Percentiles rank a stretch among this genome's conserved stretches.
These are phyloP conservation scores for Teleiodes luculella DNA, from an alignment of 2,888 invertebrate genomes.

Conservation along the genomic window DNA sequence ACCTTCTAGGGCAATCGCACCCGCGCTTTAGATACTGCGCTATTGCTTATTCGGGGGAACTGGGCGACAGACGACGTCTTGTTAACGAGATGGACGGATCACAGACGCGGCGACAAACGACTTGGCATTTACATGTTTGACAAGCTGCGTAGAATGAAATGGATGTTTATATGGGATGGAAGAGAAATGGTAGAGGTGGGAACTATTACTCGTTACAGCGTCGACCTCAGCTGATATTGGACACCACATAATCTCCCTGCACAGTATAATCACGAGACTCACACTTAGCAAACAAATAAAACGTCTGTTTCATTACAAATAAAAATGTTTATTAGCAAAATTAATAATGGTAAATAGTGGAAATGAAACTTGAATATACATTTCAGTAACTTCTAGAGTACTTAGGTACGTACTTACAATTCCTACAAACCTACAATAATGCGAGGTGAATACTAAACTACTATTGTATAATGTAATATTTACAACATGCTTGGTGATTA, in stretches of 20 bases:
- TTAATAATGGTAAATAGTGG: background rate
- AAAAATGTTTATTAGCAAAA: background rate
- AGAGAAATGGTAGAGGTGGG: too few species aligned
- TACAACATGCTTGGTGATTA: background rate
- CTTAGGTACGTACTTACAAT: too few species aligned
- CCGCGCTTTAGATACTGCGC: too few species aligned
- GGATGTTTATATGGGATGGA: too few species aligned
- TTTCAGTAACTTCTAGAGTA: background rate
- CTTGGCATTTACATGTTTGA: background rate
- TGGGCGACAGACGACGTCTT: background rate
- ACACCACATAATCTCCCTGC: background rate
- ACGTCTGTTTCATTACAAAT: background rate
- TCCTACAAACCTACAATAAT: background rate
- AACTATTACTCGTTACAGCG: too few species aligned
- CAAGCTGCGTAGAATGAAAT: too few species aligned
- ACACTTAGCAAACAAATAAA: background rate
- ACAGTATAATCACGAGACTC: background rate
- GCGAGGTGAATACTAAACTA: background rate
- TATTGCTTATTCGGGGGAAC: too few species aligned
- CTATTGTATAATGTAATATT: background rate
- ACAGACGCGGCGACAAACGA: background rate
- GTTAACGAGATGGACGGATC: background rate
- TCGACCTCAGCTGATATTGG: background rate
- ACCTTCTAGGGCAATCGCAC: too few species aligned
- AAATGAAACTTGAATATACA: background rate